Conservation (phyloP, 2,113 vertebrate genomes). For the Tauraco erythrolophus region DNA sequence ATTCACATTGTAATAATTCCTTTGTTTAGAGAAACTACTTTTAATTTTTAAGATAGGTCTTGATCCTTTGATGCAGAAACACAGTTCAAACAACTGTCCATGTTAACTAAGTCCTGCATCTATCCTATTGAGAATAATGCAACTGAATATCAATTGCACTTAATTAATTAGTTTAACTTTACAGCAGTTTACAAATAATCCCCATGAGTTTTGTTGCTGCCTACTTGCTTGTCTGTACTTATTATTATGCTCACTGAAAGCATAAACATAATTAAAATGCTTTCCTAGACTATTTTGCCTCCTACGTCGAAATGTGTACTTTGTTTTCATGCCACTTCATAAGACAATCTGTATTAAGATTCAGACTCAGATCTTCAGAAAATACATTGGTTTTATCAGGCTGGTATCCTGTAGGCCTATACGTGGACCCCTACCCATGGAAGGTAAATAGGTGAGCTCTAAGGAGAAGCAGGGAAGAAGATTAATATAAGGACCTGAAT, state of each 20-base stretch:
- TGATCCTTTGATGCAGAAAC: background rate
- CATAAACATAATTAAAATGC: slow-evolving; percentile 60
- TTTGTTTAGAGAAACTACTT: background rate
- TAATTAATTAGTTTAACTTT: slow-evolving; percentile 69
- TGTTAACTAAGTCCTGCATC: background rate
- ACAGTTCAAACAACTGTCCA: background rate
- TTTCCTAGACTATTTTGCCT: slow-evolving; percentile 31
- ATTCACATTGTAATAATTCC: background rate
- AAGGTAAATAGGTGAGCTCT: background rate
- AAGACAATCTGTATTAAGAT: background rate
- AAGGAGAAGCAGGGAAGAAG: background rate
- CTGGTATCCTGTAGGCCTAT: background rate
- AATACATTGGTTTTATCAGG: background rate
- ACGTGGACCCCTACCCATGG: background rate
- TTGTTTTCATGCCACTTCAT: background rate
- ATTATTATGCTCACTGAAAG: slow-evolving; percentile 42
- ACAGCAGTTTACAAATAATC: slow-evolving; percentile 58
- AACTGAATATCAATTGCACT: slow-evolving; percentile 52
- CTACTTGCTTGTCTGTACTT: slow-evolving; percentile 56
- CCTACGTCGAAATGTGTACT: background rate
- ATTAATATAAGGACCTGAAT: background rate
- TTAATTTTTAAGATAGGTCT: background rate
- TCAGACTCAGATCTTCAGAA: background rate
- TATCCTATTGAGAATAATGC: slow-evolving; percentile 27
- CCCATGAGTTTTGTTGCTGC: slow-evolving; percentile 54